These are phyloP conservation scores for Aplocera efformata DNA, from an alignment of 2,888 invertebrate genomes.

Conservation along the genomic window DNA sequence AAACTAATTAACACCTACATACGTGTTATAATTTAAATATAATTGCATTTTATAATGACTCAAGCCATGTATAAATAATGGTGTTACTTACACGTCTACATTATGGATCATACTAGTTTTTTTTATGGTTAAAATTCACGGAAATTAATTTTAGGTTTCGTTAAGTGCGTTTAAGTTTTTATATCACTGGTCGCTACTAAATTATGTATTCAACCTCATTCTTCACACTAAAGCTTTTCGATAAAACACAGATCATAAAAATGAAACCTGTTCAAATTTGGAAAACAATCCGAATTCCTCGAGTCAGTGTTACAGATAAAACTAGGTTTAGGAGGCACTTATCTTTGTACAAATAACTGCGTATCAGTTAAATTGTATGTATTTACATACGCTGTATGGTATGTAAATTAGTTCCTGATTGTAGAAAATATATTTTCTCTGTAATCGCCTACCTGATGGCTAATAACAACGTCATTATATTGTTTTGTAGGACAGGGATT, in stretches of 20 bases:
- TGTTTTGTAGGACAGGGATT: constrained; percentile 11
- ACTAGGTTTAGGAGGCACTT: constrained; percentile 30
- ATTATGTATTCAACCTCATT: neutral
- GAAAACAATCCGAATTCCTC: constrained; percentile 13
- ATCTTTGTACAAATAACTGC: constrained; percentile 29
- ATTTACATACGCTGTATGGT: constrained; percentile 24
- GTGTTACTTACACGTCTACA: too few species aligned
- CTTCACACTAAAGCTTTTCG: neutral
- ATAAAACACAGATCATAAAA: too few species aligned
- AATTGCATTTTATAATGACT: too few species aligned
- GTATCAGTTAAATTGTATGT: constrained; percentile 27
- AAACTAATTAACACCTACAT: too few species aligned
- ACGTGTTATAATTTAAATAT: too few species aligned
- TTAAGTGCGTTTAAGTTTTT: too few species aligned
- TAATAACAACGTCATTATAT: constrained; percentile 13
- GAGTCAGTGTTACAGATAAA: constrained; percentile 22
- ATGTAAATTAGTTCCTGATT: constrained; percentile 27
- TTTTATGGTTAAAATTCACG: too few species aligned
- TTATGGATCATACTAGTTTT: too few species aligned
- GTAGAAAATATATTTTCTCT: constrained; percentile 17
- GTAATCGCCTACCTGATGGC: constrained; percentile 15
- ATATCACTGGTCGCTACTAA: too few species aligned
- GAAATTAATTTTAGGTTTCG: too few species aligned
- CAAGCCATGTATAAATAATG: too few species aligned
- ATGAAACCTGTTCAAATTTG: constrained; percentile 5